phyloP scores from a whole-genome alignment of 2,113 vertebrate species.

The Menura novaehollandiae region DNA sequence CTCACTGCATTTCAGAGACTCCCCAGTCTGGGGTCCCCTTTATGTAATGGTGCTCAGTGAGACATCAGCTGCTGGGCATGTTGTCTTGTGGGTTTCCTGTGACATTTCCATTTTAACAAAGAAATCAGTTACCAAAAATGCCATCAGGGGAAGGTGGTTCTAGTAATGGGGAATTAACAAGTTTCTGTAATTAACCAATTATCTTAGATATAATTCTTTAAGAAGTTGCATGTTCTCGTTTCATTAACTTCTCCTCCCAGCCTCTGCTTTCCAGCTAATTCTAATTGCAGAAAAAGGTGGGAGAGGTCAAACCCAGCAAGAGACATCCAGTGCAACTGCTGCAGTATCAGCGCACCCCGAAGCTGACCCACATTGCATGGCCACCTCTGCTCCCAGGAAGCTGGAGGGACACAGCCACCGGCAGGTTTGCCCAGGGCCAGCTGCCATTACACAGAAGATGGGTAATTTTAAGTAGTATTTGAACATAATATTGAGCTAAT shows the following conservation, averaged over 20 bases:
- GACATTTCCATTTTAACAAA: not conserved
- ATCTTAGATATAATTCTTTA: not conserved
- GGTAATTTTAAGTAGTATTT: not conserved
- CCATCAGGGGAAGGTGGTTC: not conserved
- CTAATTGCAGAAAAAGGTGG: not conserved
- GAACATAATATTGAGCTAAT: not conserved
- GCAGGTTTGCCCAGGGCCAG: not conserved
- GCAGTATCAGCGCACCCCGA: not conserved
- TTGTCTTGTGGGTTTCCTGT: not conserved
- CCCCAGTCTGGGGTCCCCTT: not conserved
- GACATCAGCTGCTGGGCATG: not conserved
- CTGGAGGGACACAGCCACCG: not conserved
- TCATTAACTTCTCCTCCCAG: not conserved
- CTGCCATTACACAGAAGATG: not conserved
- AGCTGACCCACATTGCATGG: rapidly evolving
- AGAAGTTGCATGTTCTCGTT: not conserved
- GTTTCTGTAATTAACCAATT: not conserved
- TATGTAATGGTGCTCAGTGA: not conserved
- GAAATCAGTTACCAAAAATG: not conserved
- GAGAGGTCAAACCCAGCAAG: not conserved
- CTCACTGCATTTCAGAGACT: not conserved
- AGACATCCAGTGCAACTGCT: not conserved
- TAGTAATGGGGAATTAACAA: not conserved
- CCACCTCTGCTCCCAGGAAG: not conserved
- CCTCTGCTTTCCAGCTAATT: not conserved